Conservation (phyloP, 1,140 invertebrate genomes). For the Micrasema minimum region DNA sequence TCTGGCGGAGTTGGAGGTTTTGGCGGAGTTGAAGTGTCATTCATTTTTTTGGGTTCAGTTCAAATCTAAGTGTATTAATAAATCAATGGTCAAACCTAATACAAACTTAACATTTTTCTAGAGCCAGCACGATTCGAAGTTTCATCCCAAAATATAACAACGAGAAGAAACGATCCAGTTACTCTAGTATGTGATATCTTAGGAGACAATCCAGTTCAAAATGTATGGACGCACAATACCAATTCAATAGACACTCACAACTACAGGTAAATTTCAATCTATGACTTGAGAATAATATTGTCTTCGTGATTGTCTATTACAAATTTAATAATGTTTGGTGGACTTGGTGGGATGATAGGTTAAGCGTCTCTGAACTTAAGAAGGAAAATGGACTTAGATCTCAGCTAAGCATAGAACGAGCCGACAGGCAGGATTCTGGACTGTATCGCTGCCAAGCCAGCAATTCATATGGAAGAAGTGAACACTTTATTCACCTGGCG, state of each 20-base stretch:
- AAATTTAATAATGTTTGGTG: neutral
- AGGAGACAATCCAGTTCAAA: conserved; percentile 86
- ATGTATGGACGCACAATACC: conserved; percentile 79
- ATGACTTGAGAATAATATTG: neutral
- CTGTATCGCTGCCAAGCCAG: conserved; percentile 86
- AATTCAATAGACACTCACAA: conserved; percentile 71
- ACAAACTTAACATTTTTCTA: conserved; percentile 60
- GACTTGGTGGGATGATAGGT: conserved; percentile 53
- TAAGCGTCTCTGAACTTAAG: conserved; percentile 72
- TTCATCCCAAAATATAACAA: conserved; percentile 76
- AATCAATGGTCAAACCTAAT: too few relatives aligned
- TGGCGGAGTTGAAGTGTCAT: too few relatives aligned
- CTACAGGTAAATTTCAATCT: conserved; percentile 68
- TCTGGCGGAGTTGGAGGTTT: too few relatives aligned
- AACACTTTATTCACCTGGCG: conserved; percentile 83
- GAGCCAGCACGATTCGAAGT: conserved; percentile 86
- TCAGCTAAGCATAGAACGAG: conserved; percentile 73
- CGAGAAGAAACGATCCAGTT: conserved; percentile 76
- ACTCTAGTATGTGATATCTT: conserved; percentile 83
- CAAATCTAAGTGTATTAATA: too few relatives aligned
- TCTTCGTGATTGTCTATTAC: neutral
- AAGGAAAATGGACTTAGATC: conserved; percentile 77
- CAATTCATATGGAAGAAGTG: conserved; percentile 86
- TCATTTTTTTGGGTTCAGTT: too few relatives aligned
- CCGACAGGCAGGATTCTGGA: conserved; percentile 83